Conservation (phyloP, 2,888 invertebrate species). For the Cinara cedri region DNA sequence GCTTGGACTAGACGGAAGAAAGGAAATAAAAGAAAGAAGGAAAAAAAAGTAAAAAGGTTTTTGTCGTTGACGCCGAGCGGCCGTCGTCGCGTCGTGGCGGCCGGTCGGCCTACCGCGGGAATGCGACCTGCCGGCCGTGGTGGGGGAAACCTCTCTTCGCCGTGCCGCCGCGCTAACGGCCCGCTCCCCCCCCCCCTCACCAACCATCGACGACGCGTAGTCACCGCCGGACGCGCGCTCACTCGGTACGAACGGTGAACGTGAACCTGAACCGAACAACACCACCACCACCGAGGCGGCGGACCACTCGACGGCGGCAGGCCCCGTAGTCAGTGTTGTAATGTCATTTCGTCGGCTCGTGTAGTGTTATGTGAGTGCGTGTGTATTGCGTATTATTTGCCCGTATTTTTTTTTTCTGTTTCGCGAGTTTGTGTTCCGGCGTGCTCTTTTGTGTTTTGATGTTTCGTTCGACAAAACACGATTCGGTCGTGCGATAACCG, state of each 20-base stretch:
- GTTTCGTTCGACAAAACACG: too few relatives aligned
- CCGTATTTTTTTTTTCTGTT: neutral
- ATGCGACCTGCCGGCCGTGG: conserved; percentile 11
- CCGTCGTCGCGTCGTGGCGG: too few relatives aligned
- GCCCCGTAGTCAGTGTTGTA: conserved; percentile 26
- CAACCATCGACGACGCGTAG: neutral
- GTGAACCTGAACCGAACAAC: conserved; percentile 45
- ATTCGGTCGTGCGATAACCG: neutral
- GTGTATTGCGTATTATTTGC: neutral
- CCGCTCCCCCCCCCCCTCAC: neutral
- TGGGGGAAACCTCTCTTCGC: conserved; percentile 17
- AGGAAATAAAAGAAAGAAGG: neutral
- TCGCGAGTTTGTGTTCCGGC: neutral
- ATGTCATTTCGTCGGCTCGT: neutral
- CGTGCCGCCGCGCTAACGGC: too few relatives aligned
- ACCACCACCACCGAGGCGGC: neutral
- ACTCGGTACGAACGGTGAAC: conserved; percentile 4
- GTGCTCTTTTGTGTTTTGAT: neutral
- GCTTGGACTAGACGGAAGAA: neutral
- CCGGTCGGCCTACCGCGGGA: conserved; percentile 13
- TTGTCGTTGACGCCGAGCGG: conserved; percentile 36
- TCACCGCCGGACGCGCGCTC: conserved; percentile 32
- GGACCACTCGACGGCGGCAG: neutral
- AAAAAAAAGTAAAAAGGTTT: neutral
- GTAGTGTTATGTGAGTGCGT: neutral